phyloP scores from a whole-genome alignment of 2,113 vertebrate species.

The Strix uralensis region DNA sequence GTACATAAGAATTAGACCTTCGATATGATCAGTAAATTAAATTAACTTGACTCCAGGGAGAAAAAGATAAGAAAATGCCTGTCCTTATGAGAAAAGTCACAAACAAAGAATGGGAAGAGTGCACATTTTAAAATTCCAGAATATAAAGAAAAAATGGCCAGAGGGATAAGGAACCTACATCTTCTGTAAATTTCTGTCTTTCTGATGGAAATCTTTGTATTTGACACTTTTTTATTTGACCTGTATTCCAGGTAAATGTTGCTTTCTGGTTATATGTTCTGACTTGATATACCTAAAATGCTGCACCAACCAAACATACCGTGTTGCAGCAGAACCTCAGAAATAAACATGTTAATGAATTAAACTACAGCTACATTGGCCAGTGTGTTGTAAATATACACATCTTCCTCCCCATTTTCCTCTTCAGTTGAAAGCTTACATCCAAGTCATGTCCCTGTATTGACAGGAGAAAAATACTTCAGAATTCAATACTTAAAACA shows the following conservation, averaged over 20 bases:
- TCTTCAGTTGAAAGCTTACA: background rate
- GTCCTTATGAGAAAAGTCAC: constrained; percentile 48
- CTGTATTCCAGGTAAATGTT: background rate
- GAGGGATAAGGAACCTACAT: background rate
- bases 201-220: background rate
- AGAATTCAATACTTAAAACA: background rate
- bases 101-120: constrained; percentile 33
- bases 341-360: background rate
- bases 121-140: background rate
- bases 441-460: background rate
- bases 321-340: background rate
- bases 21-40: constrained; percentile 72
- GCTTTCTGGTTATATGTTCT: background rate
- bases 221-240: background rate
- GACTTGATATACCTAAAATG: background rate
- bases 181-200: background rate
- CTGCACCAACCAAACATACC: background rate
- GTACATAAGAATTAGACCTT: constrained; percentile 59
- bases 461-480: background rate
- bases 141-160: background rate
- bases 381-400: background rate
- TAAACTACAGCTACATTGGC: background rate
- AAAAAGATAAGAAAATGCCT: constrained; percentile 62
- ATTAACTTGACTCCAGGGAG: constrained; percentile 67
- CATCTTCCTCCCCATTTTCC: background rate